Evolutionary conservation across 2,113 vertebrate genomes (phyloP), one percentile per base, ranked within the genome.

Genomic region (Neolamprologus sp.): DNA sequence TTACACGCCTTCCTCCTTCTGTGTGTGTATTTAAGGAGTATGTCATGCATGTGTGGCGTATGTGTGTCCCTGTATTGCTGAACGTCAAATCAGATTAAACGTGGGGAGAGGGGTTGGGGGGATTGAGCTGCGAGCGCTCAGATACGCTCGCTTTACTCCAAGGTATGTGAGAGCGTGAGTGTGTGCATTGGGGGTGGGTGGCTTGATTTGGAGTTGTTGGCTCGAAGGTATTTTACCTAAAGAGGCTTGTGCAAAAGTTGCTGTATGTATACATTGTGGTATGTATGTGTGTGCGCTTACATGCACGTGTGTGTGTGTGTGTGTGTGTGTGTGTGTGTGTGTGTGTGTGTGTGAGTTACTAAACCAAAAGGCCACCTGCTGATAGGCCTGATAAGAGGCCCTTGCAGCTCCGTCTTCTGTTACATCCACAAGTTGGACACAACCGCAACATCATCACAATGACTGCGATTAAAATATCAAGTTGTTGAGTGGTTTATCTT

Each of bases 51-150:
- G 83, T 90, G 80, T 86, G 75, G 54, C 26, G 33, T 86, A 73
- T 68, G 79, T 88, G 75, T 91, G 89, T 85, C 42, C 42, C 23
- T 30, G 42, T 78, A 87, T 85, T 91, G 84, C 73, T 89, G 75
- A 87, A 93, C 87, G 87, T 88, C 75, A 89, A 90, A 95, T 91
- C 88, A 92, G 87, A 94, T 94, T 94, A 92, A 91, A 92, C 8
- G 54, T 17, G 21, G 51, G 83, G 85, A 79, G 49, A n/a, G 30
- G 65, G 79, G 80, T 4, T 4, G 33, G 75, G 82, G 87, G 79
- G 63, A 54, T 28, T 75, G 81, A 55, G 80, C 49, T 92, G 83
- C 85, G 90, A 94, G 89, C 80, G 55, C 83, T 91, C 87, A 3
- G 94, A 55, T 80, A 91, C 35, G 92, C 92, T 94, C 54, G 81